Evolutionary conservation across 1,140 invertebrate genomes (phyloP), one percentile per base, ranked within the genome.

Genomic region (Drosophila busckii): DNA sequence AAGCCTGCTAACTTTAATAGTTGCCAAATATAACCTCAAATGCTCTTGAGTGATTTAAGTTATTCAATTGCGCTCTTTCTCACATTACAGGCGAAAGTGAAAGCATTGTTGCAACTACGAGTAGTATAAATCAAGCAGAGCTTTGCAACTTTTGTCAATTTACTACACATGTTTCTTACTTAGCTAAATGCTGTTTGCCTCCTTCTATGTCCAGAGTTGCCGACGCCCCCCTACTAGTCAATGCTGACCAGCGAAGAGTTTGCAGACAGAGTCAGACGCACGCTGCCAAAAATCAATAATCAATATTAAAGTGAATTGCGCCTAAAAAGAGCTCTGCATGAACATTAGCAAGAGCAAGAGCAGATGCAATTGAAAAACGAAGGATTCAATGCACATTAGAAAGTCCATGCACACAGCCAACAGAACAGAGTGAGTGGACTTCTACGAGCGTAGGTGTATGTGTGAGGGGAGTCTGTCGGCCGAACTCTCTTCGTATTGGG

Each of bases 221-320:
- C n/a, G n/a, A n/a, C n/a, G n/a, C n/a, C n/a, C n/a, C n/a, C n/a
- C n/a, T n/a, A n/a, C n/a, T n/a, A n/a, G n/a, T n/a, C n/a, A n/a
- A n/a, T n/a, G n/a, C n/a, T n/a, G n/a, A n/a, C n/a, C 45, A 28
- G 48, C 40, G 56, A 41, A n/a, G n/a, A n/a, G n/a, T n/a, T 9
- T 9, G 32, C 37, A 37, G 40, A 37, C 52, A 44, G n/a, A n/a
- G n/a, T n/a, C n/a, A n/a, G n/a, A n/a, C n/a, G 41, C 23, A 35
- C 15, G 8, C 32, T 8, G 5, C 29, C 58, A 45, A 69, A 82
- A 80, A 80, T 80, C 75, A 82, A 80, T 80, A 80, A 80, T 80
- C 75, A 48, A 80, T 80, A 82, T 35, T 82, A 48, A 66, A 62
- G 42, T 59, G 32, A 68, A 52, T 54, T 58, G 55, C 38, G 54